These are phyloP conservation scores for Luehdorfia chinensis DNA, from an alignment of 1,140 invertebrate species.

Conservation along the genomic window DNA sequence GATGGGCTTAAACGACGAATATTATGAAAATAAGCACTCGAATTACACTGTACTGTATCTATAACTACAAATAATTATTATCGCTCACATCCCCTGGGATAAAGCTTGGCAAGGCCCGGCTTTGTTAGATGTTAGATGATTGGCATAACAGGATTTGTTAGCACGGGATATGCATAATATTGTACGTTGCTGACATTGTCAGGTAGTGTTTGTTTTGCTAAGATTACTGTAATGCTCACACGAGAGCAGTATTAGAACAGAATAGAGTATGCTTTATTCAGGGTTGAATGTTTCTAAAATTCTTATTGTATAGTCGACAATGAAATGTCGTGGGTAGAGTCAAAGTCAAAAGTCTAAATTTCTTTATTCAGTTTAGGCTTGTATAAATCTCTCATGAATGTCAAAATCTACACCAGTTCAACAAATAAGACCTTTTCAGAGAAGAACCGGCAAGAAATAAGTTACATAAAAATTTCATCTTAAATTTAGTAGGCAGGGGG, in stretches of 20 bases:
- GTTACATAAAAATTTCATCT: too few relatives aligned
- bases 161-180: slow-evolving; percentile 5
- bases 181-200: background rate
- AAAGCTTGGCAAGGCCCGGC: background rate
- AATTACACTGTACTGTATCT: too few relatives aligned
- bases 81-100: background rate
- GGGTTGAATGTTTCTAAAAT: background rate
- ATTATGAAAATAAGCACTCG: too few relatives aligned
- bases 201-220: background rate
- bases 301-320: background rate
- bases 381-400: too few relatives aligned
- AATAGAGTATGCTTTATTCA: background rate
- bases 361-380: too few relatives aligned
- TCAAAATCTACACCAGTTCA: too few relatives aligned
- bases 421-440: too few relatives aligned
- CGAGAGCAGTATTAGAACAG: background rate
- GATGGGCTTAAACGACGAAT: too few relatives aligned
- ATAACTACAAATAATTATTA: too few relatives aligned
- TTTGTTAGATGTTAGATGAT: slow-evolving; percentile 10
- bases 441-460: too few relatives aligned
- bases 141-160: slow-evolving; percentile 3
- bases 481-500: too few relatives aligned
- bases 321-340: background rate
- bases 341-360: too few relatives aligned
- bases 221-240: background rate